Conservation (phyloP, 1,140 invertebrate species). For the Calosoma granatense region DNA sequence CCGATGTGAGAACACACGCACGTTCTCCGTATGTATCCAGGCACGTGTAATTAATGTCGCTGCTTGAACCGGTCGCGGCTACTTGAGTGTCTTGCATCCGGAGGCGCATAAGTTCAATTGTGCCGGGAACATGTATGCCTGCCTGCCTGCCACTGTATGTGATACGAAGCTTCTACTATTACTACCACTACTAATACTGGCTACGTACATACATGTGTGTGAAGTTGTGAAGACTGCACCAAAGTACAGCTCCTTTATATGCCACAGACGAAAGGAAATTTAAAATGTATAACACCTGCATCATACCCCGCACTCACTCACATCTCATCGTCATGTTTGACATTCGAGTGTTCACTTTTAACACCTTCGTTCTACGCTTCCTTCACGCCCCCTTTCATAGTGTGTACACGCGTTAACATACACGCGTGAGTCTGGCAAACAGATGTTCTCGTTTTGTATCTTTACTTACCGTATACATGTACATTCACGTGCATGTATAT, state of each 20-base stretch:
- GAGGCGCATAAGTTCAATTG: conserved; percentile 1
- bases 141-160: too few relatives aligned
- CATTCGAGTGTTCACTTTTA: not conserved
- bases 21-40: too few relatives aligned
- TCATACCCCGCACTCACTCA: too few relatives aligned
- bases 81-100: not conserved
- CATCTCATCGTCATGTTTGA: not conserved
- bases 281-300: conserved; percentile 4
- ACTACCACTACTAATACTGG: too few relatives aligned
- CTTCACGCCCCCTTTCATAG: not conserved
- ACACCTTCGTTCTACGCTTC: not conserved
- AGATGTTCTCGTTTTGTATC: too few relatives aligned
- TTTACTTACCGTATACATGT: too few relatives aligned
- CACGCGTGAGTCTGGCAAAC: too few relatives aligned
- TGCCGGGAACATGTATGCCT: not conserved
- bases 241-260: conserved; percentile 5
- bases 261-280: not conserved
- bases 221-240: too few relatives aligned
- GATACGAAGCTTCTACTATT: too few relatives aligned
- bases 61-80: not conserved
- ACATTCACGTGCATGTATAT: too few relatives aligned
- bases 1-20: not conserved
- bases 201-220: not conserved
- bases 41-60: not conserved
- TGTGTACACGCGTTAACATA: too few relatives aligned